Conservation (phyloP, 2,888 invertebrate species). For the Invenusta paracnida region DNA sequence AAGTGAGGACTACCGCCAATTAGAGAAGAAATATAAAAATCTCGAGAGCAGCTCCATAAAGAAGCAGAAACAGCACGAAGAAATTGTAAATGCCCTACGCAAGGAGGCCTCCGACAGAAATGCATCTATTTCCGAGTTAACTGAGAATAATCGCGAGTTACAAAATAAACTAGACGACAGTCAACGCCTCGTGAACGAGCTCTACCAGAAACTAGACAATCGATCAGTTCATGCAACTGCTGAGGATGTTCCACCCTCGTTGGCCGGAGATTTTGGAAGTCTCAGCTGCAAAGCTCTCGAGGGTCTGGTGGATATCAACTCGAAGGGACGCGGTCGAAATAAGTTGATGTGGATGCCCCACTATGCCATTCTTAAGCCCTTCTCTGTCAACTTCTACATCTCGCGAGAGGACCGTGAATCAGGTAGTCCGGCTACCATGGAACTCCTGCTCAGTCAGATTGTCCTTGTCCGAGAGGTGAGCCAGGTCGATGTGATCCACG, state of each 20-base stretch:
- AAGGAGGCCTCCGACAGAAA: background rate
- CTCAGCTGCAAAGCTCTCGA: background rate
- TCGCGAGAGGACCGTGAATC: constrained; percentile 28
- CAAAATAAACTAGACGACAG: background rate
- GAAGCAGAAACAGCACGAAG: background rate
- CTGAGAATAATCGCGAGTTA: background rate
- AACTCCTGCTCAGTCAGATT: constrained; percentile 16
- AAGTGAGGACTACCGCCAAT: background rate
- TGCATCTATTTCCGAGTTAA: background rate
- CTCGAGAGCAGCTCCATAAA: background rate
- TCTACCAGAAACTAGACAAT: background rate
- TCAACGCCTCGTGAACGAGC: background rate
- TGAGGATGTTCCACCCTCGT: background rate
- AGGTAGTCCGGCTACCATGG: background rate
- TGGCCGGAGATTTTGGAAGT: background rate
- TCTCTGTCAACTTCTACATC: background rate
- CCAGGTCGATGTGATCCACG: constrained; percentile 33
- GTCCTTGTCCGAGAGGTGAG: constrained; percentile 35
- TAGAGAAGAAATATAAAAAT: background rate
- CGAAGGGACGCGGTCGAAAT: constrained; percentile 36
- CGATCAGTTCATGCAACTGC: background rate
- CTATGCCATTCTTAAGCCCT: constrained; percentile 30
- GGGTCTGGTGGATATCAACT: constrained; percentile 7
- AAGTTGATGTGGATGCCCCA: constrained; percentile 6
- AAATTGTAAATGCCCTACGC: background rate